Percentiles rank a stretch among this genome's conserved stretches.
Conservation (phyloP, 2,113 vertebrate genomes). For the Spilogale gracilis region DNA sequence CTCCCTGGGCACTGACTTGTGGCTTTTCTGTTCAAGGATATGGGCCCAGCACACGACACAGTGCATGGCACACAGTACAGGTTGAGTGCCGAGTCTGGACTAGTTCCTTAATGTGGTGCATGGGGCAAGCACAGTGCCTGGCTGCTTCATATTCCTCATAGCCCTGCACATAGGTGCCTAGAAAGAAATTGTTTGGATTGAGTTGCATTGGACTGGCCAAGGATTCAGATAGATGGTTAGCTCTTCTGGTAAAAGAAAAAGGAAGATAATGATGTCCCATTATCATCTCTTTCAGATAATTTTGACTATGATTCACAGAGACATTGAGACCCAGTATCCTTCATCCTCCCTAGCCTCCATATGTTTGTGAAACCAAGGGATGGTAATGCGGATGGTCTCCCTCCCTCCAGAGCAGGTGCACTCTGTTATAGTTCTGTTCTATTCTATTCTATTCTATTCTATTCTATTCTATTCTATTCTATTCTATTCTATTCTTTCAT, state of each 20-base stretch:
- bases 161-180: background rate
- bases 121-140: too few relatives aligned
- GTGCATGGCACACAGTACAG: background rate
- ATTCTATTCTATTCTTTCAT: background rate
- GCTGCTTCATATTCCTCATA: background rate
- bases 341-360: background rate
- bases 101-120: background rate
- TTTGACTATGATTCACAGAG: background rate
- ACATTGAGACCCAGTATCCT: background rate
- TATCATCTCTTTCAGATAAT: background rate
- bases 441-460: background rate
- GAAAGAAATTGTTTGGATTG: background rate
- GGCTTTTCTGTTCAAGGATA: background rate
- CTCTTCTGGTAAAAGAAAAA: slow-evolving; percentile 25
- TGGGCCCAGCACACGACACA: background rate
- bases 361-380: background rate
- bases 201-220: background rate
- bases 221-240: background rate
- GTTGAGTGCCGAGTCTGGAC: background rate
- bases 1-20: background rate
- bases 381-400: background rate
- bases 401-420: fast-evolving
- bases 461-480: background rate
- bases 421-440: background rate
- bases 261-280: background rate